These are phyloP conservation scores for Pegoplata infirma DNA, from an alignment of 2,888 invertebrate genomes.

Conservation along the genomic window DNA sequence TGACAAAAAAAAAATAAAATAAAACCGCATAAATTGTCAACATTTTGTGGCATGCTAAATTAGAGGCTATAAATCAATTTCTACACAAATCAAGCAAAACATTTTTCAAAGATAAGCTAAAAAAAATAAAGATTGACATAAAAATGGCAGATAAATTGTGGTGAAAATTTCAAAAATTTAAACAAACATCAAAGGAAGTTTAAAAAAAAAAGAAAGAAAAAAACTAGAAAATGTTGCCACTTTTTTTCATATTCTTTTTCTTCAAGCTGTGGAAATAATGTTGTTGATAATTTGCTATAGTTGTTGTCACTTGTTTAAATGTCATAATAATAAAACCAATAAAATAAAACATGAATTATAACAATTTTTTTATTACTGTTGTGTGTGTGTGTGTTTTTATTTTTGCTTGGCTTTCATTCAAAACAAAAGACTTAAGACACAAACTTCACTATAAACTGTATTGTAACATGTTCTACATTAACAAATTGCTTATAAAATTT, in stretches of 20 bases:
- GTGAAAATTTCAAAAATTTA: constrained; percentile 54
- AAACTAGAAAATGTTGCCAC: constrained; percentile 1
- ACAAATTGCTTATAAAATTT: constrained; percentile 40
- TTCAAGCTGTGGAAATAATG: constrained; percentile 19
- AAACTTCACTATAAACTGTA: constrained; percentile 1
- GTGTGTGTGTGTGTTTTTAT: too few species aligned
- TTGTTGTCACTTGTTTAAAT: constrained; percentile 50
- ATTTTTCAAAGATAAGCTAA: too few species aligned
- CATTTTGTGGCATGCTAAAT: constrained; percentile 60
- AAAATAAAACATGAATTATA: constrained; percentile 6
- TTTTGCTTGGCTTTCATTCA: not conserved
- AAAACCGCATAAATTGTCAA: constrained; percentile 44
- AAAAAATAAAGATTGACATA: constrained; percentile 36
- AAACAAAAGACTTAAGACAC: not conserved
- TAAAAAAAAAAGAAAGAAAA: constrained; percentile 23
- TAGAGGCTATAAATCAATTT: constrained; percentile 60
- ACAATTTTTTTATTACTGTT: constrained; percentile 11
- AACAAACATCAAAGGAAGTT: constrained; percentile 47
- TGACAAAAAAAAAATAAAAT: constrained; percentile 22
- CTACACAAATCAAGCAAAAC: constrained; percentile 55
- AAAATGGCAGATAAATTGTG: constrained; percentile 60
- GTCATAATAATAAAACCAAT: constrained; percentile 49
- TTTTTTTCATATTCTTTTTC: not conserved
- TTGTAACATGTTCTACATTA: constrained; percentile 14
- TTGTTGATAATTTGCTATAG: constrained; percentile 53